phyloP scores from a whole-genome alignment of 1,140 invertebrate genomes.

The Sycophila sp. region DNA sequence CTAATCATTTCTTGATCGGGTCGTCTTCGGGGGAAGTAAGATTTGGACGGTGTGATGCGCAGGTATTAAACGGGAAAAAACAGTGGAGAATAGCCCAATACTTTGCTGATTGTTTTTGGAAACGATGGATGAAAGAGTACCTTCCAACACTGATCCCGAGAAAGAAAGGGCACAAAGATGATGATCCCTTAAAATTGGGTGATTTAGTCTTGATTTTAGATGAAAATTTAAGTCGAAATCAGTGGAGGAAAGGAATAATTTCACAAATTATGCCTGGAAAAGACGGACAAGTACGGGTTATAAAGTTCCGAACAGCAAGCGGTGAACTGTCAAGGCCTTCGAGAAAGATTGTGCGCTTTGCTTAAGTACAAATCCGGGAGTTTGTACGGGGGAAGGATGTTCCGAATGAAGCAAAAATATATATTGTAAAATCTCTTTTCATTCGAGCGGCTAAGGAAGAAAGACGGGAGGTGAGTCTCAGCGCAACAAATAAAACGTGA shows the following conservation, averaged over 20 bases:
- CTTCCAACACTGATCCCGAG: background rate
- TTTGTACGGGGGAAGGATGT: too few relatives aligned
- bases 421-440: too few relatives aligned
- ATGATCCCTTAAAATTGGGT: background rate
- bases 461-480: too few relatives aligned
- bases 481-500: too few relatives aligned
- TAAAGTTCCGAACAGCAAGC: background rate
- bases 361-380: too few relatives aligned
- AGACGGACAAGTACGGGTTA: background rate
- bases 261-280: background rate
- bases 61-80: background rate
- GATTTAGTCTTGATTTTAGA: background rate
- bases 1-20: too few relatives aligned
- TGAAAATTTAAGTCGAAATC: background rate
- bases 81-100: constrained; percentile 8
- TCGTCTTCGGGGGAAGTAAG: too few relatives aligned
- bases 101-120: too few relatives aligned
- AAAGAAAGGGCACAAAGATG: background rate
- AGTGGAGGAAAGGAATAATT: background rate
- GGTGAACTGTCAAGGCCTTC: background rate
- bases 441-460: too few relatives aligned
- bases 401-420: too few relatives aligned
- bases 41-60: background rate
- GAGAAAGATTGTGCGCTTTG: too few relatives aligned
- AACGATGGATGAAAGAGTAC: too few relatives aligned